Percentiles rank a stretch among this genome's conserved stretches.
Conservation (phyloP, 1,140 invertebrate genomes). For the Stegodyphus mimosarum region DNA sequence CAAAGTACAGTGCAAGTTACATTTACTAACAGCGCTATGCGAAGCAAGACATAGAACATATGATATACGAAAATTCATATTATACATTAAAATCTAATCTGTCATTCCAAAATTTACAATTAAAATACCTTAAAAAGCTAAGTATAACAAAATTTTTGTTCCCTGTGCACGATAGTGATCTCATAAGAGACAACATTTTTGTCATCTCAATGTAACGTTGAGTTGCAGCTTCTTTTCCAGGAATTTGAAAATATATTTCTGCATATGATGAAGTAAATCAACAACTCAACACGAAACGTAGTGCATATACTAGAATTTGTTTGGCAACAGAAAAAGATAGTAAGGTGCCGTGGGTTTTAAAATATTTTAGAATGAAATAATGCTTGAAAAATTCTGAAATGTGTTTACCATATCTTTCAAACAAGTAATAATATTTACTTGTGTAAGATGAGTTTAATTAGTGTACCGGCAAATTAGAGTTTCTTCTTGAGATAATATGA, state of each 20-base stretch:
- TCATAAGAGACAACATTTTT: conserved; percentile 36
- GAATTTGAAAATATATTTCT: neutral
- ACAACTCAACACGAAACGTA: neutral
- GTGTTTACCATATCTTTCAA: too few relatives aligned
- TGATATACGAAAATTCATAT: too few relatives aligned
- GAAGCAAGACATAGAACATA: too few relatives aligned
- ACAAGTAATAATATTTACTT: too few relatives aligned
- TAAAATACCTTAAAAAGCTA: conserved; percentile 21
- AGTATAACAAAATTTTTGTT: conserved; percentile 4
- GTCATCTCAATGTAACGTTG: neutral
- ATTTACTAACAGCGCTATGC: too few relatives aligned
- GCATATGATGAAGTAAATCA: neutral
- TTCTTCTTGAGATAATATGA: too few relatives aligned
- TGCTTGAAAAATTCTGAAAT: too few relatives aligned
- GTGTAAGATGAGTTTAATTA: too few relatives aligned
- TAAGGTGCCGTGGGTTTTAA: conserved; percentile 47
- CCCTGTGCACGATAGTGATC: conserved; percentile 21
- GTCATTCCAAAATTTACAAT: too few relatives aligned
- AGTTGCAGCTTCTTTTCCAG: neutral
- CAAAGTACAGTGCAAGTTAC: too few relatives aligned
- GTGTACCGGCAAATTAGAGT: too few relatives aligned
- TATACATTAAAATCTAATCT: too few relatives aligned
- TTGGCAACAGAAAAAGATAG: conserved; percentile 27
- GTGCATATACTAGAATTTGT: neutral
- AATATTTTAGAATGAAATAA: conserved; percentile 8